Evolutionary conservation across 1,140 invertebrate species (phyloP), one percentile per base, ranked within the genome.

Genomic region (Drosophila santomea): DNA sequence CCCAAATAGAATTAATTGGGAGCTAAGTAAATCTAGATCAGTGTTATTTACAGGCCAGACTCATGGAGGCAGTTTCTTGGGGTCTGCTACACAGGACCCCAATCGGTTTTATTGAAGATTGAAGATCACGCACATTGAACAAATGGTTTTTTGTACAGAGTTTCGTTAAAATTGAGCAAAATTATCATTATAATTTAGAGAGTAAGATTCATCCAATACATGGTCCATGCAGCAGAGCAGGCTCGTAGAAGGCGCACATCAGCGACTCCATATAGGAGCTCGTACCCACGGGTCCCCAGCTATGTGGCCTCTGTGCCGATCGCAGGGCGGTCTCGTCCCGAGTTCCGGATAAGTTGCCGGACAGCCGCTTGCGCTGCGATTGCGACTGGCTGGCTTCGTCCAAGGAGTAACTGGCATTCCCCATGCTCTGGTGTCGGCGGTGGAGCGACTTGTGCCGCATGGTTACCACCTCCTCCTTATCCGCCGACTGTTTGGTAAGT

Each of bases 231-330:
- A 91, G 90, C 85, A 91, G 75, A 56, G 76, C 66, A 62, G 90
- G 78, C 63, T 90, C 80, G 75, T 88, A 86, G 67, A 90, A 78
- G 64, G 83, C 90, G 68, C 80, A 78, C 84, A 91, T 90, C 72
- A 91, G 68, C 75, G 90, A 91, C 68, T 91, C 90, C 80, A 82
- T 85, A 68, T 80, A 83, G 79, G 76, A 83, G 78, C 64, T 90
- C 80, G 86, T 91, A 91, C 90, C 91, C 38, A 92, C 81, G 25
- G 91, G 91, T 72, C 91, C 91, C 91, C 91, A 92, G 61, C 91
- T 92, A 52, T 88, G 77, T 2, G 91, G 91, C n/a, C 91, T 84
- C 44, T 80, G 59, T 12, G 90, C 63, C 12, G 61, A 58, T n/a
- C 63, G 60, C n/a, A 77, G 7, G 1, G 51, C 50, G 3, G 60